phyloP scores from a whole-genome alignment of 2,113 vertebrate genomes.

The Heteronetta atricapilla region DNA sequence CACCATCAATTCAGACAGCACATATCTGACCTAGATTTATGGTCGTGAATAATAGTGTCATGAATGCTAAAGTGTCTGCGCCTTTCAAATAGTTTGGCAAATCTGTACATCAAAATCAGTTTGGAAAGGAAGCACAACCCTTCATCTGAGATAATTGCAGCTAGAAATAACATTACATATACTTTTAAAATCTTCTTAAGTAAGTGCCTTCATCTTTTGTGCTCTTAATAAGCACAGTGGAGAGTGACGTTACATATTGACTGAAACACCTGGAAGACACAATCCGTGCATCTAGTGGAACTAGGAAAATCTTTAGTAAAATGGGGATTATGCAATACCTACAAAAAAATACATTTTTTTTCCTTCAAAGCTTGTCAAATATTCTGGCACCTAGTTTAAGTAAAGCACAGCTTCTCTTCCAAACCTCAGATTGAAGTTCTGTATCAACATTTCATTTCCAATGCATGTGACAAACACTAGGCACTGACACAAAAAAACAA shows the following conservation, averaged over 20 bases:
- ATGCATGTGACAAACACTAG: neutral
- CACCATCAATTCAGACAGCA: constrained; percentile 56
- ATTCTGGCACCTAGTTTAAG: neutral
- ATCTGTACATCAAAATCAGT: constrained; percentile 51
- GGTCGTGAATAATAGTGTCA: constrained; percentile 49
- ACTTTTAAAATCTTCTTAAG: neutral
- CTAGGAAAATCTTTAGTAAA: neutral
- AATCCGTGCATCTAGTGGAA: neutral
- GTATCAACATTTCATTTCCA: neutral
- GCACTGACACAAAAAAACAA: neutral
- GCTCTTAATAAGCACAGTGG: neutral
- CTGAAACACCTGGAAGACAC: neutral
- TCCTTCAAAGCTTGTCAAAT: neutral
- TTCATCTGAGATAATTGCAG: constrained; percentile 27
- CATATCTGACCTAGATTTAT: constrained; percentile 59
- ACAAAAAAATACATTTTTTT: neutral
- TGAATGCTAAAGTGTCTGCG: constrained; percentile 55
- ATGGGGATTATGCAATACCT: neutral
- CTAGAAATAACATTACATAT: neutral
- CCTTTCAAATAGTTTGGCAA: constrained; percentile 57
- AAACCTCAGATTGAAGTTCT: neutral
- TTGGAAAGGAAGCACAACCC: constrained; percentile 26
- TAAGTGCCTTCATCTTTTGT: neutral
- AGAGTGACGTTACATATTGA: neutral
- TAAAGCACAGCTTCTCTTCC: neutral